Evolutionary conservation across 2,113 vertebrate genomes (phyloP).

Genomic region (Nymphicus hollandicus): DNA sequence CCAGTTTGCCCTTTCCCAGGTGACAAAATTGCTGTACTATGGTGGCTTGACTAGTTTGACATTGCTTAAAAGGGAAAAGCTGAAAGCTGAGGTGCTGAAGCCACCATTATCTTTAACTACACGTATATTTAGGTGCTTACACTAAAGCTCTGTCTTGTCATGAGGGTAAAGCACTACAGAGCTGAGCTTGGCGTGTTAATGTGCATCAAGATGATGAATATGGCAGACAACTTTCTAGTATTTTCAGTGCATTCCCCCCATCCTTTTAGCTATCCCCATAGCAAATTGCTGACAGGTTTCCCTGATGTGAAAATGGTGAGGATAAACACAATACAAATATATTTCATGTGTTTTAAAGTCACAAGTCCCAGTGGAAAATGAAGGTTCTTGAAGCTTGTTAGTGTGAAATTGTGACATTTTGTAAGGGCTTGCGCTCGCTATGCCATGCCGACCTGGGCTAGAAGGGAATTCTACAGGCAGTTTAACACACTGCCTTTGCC

Average conservation of each 20-base stretch:
- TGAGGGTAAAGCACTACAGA: not conserved
- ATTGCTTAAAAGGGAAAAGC: not conserved
- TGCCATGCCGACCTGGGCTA: not conserved
- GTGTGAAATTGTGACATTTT: not conserved
- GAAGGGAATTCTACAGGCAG: not conserved
- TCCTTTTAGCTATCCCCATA: not conserved
- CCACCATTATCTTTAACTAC: not conserved
- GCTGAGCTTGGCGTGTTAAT: not conserved
- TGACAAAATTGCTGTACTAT: rapidly evolving
- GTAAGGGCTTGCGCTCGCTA: not conserved
- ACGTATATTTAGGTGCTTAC: rapidly evolving
- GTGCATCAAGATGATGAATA: not conserved
- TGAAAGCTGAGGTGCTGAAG: not conserved
- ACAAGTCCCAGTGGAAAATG: not conserved
- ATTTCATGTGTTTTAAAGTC: not conserved
- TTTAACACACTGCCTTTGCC: not conserved
- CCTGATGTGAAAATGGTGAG: not conserved
- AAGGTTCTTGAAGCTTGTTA: not conserved
- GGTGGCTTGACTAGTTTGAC: rapidly evolving
- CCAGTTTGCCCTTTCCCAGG: not conserved
- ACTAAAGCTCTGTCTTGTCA: not conserved
- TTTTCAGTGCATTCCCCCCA: not conserved
- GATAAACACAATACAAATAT: not conserved
- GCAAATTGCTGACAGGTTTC: not conserved
- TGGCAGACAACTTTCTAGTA: not conserved